Evolutionary conservation across 2,888 invertebrate species (phyloP).

Genomic region (Encarsia formosa): DNA sequence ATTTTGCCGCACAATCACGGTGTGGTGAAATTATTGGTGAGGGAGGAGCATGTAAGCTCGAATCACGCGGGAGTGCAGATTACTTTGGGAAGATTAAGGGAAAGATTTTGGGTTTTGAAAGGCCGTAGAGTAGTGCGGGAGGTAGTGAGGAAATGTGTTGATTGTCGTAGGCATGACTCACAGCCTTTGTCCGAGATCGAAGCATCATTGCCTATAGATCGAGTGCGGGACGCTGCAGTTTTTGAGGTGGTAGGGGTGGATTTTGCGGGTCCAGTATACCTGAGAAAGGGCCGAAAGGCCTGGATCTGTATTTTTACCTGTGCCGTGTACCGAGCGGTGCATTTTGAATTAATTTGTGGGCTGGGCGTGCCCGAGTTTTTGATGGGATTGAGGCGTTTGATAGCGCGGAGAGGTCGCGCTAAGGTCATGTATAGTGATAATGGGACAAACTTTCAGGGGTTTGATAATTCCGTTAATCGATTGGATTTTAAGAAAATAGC

Average conservation of each 20-base stretch:
- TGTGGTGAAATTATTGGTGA: not conserved
- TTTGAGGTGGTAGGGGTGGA: slow-evolving; percentile 37
- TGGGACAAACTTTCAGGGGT: slow-evolving; percentile 39
- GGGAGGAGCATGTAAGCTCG: slow-evolving; percentile 4
- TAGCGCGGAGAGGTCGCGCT: slow-evolving; percentile 39
- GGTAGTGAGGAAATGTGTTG: slow-evolving; percentile 19
- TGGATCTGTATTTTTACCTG: slow-evolving; percentile 45
- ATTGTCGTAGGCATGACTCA: slow-evolving; percentile 28
- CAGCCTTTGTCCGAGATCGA: slow-evolving; percentile 26
- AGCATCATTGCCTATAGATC: slow-evolving; percentile 35
- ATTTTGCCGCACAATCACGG: not conserved
- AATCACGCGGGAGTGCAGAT: slow-evolving; percentile 27
- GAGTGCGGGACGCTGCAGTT: slow-evolving; percentile 27
- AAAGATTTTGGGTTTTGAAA: slow-evolving; percentile 25
- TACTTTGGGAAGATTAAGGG: slow-evolving; percentile 21
- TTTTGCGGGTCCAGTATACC: slow-evolving; percentile 40
- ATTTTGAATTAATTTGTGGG: slow-evolving; percentile 36
- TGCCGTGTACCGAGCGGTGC: slow-evolving; percentile 42
- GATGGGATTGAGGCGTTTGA: slow-evolving; percentile 36
- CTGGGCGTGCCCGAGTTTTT: slow-evolving; percentile 36
- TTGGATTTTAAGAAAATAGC: slow-evolving; percentile 15
- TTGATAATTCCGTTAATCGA: slow-evolving; percentile 24
- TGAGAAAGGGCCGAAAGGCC: slow-evolving; percentile 31
- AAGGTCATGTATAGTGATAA: slow-evolving; percentile 42
- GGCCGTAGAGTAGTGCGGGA: not conserved